Base-by-base conservation (phyloP, 2,797 vertebrate species). In the Meda fulgida region DNA sequence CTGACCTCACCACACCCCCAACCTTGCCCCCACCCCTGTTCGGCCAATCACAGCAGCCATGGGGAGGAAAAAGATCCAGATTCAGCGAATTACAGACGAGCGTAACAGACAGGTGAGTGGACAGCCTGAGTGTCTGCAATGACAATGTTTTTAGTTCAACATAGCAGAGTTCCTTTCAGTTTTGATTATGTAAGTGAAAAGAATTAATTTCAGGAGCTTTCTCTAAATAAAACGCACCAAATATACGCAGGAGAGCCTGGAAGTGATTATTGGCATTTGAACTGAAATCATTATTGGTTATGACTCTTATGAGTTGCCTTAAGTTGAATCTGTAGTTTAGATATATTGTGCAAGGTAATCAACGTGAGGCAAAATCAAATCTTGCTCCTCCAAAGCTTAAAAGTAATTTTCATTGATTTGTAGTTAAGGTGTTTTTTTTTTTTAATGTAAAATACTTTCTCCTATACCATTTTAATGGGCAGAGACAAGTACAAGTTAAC, bases 51-150 rank as follows among this genome's bases (percentile, higher is more conserved):
- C 87, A 91, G 90, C 88, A 94, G 97, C 93, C 92, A 99, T 99
- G 98, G 98, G 98, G 95, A 97, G 98, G 89, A 99, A 99, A 97
- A 99, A 99, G 96, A 99, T 99, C 88, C 97, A 99, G 95, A 99
- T 99, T 91, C 98, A 99, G 93, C 94, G 98, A 95, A 99, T 99
- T 95, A 98, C 98, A 0, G 98, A 99, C 5, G 98, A 99, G 90
- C 96, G 98, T 92, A 99, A 99, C 91, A 96, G 97, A 91, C 98
- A 99, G 97, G 98, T 98, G 0, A 92, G 95, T 60, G 19, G 48
- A 26, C 29, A 60, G 38, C 34, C 26, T 34, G 43, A 31, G 19
- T 26, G 34, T 80, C 43, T 51, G 7, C 38, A 16, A 18, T 34
- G 19, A 21, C 34, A n/a, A 10, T 46, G 21, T 36, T 77, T 16